phyloP scores from a whole-genome alignment of 30 jellyfish, hydroid and myxozoan genomes.

The Rhopilema esculentum region DNA sequence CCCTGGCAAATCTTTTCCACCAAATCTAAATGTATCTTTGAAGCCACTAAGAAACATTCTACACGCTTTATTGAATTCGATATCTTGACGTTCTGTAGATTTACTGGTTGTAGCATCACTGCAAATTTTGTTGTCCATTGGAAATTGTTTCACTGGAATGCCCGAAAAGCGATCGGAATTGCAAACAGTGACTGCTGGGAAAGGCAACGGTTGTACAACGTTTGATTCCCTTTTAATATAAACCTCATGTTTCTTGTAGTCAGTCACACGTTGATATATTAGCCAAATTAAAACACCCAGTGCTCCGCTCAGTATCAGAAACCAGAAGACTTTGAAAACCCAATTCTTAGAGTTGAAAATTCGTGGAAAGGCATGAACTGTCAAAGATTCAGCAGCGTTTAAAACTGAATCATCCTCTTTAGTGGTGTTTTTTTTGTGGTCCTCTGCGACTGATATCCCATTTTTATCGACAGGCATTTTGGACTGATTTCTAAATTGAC shows the following conservation, averaged over 20 bases:
- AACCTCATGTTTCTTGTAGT: conserved; percentile 25
- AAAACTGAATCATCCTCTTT: not conserved
- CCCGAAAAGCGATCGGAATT: conserved; percentile 29
- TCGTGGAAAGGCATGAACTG: conserved; percentile 50
- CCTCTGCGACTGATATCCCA: not conserved
- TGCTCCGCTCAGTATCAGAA: conserved; percentile 20
- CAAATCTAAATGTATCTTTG: conserved; percentile 40
- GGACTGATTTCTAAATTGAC: not conserved
- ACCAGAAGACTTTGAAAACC: conserved; percentile 9
- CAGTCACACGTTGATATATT: conserved; percentile 4
- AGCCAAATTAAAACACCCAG: not conserved
- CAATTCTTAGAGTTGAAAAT: not conserved
- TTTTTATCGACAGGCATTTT: not conserved
- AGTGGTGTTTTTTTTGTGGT: not conserved
- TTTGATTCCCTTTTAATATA: conserved; percentile 17
- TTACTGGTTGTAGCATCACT: not conserved
- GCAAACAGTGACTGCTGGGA: conserved; percentile 50
- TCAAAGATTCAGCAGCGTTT: conserved; percentile 36
- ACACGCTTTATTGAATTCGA: conserved; percentile 52
- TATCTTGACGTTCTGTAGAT: not conserved
- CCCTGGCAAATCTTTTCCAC: conserved; percentile 4
- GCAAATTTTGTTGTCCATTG: conserved; percentile 18
- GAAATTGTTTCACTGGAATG: not conserved
- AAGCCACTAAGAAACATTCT: conserved; percentile 42
- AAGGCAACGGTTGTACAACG: conserved; percentile 36